Base-by-base conservation (phyloP, 1,140 invertebrate species). In the Pollicipes pollicipes region DNA sequence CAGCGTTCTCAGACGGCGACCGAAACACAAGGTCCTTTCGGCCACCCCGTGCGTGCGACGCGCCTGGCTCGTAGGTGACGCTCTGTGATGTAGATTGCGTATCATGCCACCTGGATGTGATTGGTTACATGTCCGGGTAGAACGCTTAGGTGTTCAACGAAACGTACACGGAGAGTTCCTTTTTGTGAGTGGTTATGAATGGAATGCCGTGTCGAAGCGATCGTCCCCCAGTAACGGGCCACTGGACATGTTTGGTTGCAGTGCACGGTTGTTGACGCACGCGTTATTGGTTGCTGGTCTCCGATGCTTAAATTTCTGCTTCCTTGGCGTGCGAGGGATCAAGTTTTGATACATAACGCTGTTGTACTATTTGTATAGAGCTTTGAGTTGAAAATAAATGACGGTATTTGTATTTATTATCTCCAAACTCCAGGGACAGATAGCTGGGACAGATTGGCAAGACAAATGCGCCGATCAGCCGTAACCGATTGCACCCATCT, bases 351-450 rank as follows among this genome's bases (percentile, higher is more conserved):
- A 58, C 45, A 58, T 58, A 58, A 58, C 45, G 45, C 45, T 58
- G 45, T 58, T 58, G 45, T 58, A 58, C 45, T 58, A 58, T 58
- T 58, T 58, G 45, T 58, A 58, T 58, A 58, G 45, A 58, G 45
- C 45, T 58, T 58, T 58, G 45, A 58, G 45, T 58, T 58, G 45
- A 58, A 58, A 58, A 58, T 58, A 58, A 58, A 58, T 58, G 45
- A 58, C 24, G 45, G 45, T 58, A 58, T 58, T 58, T 58, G 45
- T 58, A 58, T 58, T n/a, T n/a, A n/a, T n/a, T n/a, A n/a, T n/a
- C n/a, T n/a, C n/a, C n/a, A n/a, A n/a, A n/a, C n/a, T n/a, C n/a
- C n/a, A n/a, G n/a, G n/a, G n/a, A n/a, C n/a, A n/a, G n/a, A n/a
- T n/a, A n/a, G n/a, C n/a, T n/a, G n/a, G n/a, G n/a, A n/a, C n/a